These are phyloP conservation scores for Trematocara caparti DNA, from an alignment of 2,797 vertebrate genomes.

Conservation along the genomic window DNA sequence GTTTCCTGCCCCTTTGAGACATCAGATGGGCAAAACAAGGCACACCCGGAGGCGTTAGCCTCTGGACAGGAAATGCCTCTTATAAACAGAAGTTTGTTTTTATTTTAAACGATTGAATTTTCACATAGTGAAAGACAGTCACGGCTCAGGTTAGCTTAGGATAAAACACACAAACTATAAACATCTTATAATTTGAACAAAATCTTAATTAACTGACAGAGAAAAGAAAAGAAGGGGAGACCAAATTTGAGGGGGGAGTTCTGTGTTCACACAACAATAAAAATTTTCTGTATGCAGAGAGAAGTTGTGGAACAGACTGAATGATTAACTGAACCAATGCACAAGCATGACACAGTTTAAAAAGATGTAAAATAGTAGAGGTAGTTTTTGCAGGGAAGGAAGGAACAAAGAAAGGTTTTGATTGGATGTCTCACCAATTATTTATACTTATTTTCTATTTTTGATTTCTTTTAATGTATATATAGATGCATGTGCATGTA, in stretches of 20 bases:
- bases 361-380: neutral
- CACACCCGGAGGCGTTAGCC: slow-evolving; percentile 42
- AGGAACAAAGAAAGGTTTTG: neutral
- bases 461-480: fast-evolving
- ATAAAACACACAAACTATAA: neutral
- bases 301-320: neutral
- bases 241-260: neutral
- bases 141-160: neutral
- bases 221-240: neutral
- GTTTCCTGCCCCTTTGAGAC: slow-evolving; percentile 17
- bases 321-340: neutral
- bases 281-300: neutral
- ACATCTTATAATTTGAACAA: neutral
- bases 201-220: neutral
- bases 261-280: neutral
- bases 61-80: slow-evolving; percentile 59
- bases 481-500: neutral
- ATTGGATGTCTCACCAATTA: neutral
- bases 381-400: neutral
- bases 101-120: slow-evolving; percentile 3
- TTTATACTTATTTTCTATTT: neutral
- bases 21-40: slow-evolving; percentile 37
- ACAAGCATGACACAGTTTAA: neutral
- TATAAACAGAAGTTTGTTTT: slow-evolving; percentile 58
- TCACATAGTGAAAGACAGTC: neutral